Percentiles rank a stretch among this genome's conserved stretches.
Evolutionary conservation across 2,797 vertebrate species (phyloP).

Genomic region (Alcedo quadribrachys): DNA sequence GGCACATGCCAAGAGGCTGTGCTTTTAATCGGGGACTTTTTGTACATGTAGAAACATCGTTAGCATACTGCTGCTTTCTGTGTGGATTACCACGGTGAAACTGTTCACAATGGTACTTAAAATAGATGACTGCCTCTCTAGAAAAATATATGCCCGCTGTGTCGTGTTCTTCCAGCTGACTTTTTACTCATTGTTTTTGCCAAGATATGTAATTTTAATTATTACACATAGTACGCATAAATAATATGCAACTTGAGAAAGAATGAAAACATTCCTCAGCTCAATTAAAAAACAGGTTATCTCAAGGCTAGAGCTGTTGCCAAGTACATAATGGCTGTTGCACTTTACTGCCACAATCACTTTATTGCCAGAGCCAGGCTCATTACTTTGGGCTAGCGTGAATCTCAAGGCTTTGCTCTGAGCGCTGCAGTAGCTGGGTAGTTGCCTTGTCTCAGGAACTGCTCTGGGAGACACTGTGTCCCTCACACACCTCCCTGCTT

Average conservation of each 20-base stretch:
- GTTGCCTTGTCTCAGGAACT: neutral
- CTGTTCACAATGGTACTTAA: slow-evolving; percentile 51
- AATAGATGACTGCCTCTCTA: slow-evolving; percentile 52
- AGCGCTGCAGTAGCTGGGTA: neutral
- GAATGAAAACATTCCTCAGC: slow-evolving; percentile 63
- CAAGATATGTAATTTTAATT: slow-evolving; percentile 61
- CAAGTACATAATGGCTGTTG: slow-evolving; percentile 65
- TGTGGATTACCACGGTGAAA: slow-evolving; percentile 25
- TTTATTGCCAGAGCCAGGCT: slow-evolving; percentile 53
- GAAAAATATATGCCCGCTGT: neutral
- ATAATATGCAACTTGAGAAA: slow-evolving; percentile 63
- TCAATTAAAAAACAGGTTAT: slow-evolving; percentile 73
- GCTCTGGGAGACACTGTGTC: neutral
- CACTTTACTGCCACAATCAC: slow-evolving; percentile 59
- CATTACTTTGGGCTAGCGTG: slow-evolving; percentile 33
- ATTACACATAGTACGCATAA: slow-evolving; percentile 62
- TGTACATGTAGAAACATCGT: neutral
- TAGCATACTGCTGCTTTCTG: neutral
- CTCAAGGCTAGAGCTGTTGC: slow-evolving; percentile 45
- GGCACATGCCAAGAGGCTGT: neutral
- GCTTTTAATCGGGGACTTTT: slow-evolving; percentile 27
- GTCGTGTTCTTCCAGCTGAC: slow-evolving; percentile 42
- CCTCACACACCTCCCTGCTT: neutral
- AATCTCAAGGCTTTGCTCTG: slow-evolving; percentile 4
- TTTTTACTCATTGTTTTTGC: slow-evolving; percentile 56